Evolutionary conservation across 2,888 invertebrate species (phyloP), one percentile per base, ranked within the genome.

Genomic region (Glaucopsyche alexis): DNA sequence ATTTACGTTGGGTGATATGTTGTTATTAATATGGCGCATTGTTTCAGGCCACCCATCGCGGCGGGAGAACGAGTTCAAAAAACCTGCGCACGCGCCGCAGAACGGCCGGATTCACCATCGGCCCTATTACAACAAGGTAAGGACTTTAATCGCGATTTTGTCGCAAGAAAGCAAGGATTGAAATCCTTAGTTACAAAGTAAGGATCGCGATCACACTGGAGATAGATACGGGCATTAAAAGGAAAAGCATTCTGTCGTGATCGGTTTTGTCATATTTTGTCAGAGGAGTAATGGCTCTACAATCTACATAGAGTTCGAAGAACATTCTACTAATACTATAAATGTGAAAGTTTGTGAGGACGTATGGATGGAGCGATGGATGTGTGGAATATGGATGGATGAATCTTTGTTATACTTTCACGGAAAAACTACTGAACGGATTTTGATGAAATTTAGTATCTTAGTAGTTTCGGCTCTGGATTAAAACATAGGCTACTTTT

Each of bases 41-140:
- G 84, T 79, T 75, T 3, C 86, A 93, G 92, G 87, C 81, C 92
- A 91, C 74, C 89, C 93, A 80, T 90, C 94, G 71, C 91, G 94
- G 80, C 85, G 94, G 82, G 85, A 94, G 85, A 87, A 93, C 87
- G 93, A 94, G 89, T 94, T 95, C 91, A 95, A 95, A 87, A 94
- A 95, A 83, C 95, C 95, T 40, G 88, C 93, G 80, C 92, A 94
- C 88, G 93, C 94, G 81, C 86, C 90, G 71, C 88, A 91, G 81
- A 90, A 93, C 85, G 90, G 91, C 74, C 88, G 93, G 76, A 86
- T 86, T 74, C 91, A 90, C 81, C 91, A 88, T 80, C 89, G 91
- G 79, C 85, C 89, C 76, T 91, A 89, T 74, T 89, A 89, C 84
- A 87, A 84, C 83, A 91, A 91, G 90, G 92, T 91, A 83, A 73